Conservation (phyloP, 2,113 vertebrate genomes). For the Alces alces region DNA sequence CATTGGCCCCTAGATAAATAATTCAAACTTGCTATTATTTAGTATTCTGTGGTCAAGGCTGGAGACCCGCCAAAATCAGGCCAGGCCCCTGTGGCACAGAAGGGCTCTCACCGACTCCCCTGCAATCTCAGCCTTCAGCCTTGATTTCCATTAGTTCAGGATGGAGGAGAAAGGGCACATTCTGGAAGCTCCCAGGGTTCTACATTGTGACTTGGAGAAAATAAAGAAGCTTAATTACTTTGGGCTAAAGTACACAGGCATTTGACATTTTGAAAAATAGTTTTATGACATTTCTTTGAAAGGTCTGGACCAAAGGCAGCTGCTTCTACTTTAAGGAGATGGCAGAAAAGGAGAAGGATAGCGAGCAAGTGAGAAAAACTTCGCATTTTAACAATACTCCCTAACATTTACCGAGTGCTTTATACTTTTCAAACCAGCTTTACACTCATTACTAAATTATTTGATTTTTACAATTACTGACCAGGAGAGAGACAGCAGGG, state of each 20-base stretch:
- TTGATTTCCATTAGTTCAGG: constrained; percentile 60
- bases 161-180: constrained; percentile 54
- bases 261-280: constrained; percentile 75
- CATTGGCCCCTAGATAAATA: constrained; percentile 25
- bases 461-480: constrained; percentile 36
- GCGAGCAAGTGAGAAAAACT: not conserved
- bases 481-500: not conserved
- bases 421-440: constrained; percentile 21
- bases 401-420: not conserved
- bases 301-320: constrained; percentile 43
- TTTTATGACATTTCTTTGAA: constrained; percentile 67
- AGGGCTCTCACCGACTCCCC: not conserved
- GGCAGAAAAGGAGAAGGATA: constrained; percentile 17
- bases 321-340: constrained; percentile 26
- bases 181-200: constrained; percentile 41
- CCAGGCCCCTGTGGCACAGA: constrained; percentile 10
- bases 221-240: constrained; percentile 69
- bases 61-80: constrained; percentile 37
- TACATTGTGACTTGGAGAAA: constrained; percentile 50
- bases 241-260: constrained; percentile 49
- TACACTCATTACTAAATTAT: constrained; percentile 13
- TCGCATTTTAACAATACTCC: not conserved
- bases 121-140: constrained; percentile 44
- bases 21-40: constrained; percentile 51
- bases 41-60: constrained; percentile 36